Percentiles rank a stretch among this genome's conserved stretches.
Evolutionary conservation across 2,113 vertebrate genomes (phyloP).

Genomic region (Clarias gariepinus): DNA sequence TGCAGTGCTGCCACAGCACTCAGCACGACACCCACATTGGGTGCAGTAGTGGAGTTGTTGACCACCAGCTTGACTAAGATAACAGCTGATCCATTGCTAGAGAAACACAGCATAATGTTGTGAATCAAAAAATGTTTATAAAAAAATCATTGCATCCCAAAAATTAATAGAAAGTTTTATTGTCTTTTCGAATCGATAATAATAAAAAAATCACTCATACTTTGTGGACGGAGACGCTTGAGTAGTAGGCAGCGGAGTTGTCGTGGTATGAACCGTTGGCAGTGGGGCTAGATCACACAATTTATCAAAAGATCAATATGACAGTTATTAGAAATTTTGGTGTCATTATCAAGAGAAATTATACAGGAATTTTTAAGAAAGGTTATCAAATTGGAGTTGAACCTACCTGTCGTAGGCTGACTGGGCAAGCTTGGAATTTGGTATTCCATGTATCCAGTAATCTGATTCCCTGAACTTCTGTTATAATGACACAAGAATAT

Average conservation of each 20-base stretch:
- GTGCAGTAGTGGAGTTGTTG: too few relatives aligned
- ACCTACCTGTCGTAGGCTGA: neutral
- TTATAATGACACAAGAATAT: neutral
- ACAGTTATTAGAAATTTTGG: neutral
- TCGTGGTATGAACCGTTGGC: neutral
- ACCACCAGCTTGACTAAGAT: too few relatives aligned
- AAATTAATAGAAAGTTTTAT: too few relatives aligned
- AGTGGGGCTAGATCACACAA: neutral
- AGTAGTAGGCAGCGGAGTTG: too few relatives aligned
- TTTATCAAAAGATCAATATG: neutral
- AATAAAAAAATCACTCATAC: neutral
- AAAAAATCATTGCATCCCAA: too few relatives aligned
- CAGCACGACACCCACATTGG: neutral
- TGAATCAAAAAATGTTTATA: too few relatives aligned
- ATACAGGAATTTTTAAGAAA: neutral
- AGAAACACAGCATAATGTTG: too few relatives aligned
- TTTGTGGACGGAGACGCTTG: neutral
- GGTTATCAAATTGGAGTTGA: neutral
- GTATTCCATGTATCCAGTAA: constrained; percentile 25
- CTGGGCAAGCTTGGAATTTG: neutral
- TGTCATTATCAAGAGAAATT: neutral
- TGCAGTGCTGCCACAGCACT: neutral
- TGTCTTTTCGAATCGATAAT: too few relatives aligned
- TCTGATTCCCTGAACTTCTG: neutral
- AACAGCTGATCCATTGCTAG: too few relatives aligned